These are phyloP conservation scores for Malurus cyaneus DNA, from an alignment of 2,113 vertebrate genomes.

Conservation along the genomic window DNA sequence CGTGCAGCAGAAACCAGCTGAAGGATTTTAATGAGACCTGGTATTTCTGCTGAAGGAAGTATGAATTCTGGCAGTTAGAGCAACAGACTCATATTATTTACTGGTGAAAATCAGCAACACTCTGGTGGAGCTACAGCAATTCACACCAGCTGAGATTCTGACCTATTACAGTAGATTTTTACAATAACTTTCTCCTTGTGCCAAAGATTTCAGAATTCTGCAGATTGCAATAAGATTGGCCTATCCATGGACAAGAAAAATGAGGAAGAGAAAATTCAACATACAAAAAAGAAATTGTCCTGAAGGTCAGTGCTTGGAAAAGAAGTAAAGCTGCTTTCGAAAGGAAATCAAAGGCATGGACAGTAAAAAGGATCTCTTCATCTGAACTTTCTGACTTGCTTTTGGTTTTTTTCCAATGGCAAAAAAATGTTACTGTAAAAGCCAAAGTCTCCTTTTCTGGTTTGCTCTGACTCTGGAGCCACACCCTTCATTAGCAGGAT, in stretches of 20 bases:
- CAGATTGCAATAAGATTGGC: background rate
- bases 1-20: conserved; percentile 23
- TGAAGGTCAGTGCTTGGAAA: background rate
- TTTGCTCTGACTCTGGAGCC: background rate
- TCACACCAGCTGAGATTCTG: conserved; percentile 13
- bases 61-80: conserved; percentile 15
- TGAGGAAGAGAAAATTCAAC: background rate
- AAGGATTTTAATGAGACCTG: conserved; percentile 34
- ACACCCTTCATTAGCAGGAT: background rate
- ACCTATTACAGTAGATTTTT: background rate
- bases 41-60: conserved; percentile 21
- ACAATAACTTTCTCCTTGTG: background rate
- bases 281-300: background rate
- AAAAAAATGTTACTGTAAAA: background rate
- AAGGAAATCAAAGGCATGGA: background rate
- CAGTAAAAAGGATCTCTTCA: background rate
- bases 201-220: background rate
- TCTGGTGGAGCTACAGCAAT: background rate
- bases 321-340: background rate
- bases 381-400: background rate
- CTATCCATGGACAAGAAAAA: background rate
- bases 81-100: background rate
- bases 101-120: background rate
- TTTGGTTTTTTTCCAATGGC: background rate
- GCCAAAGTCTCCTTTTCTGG: background rate